A percentile compares a stretch with the other conserved stretches of the same genome.
Evolutionary conservation across 2,797 vertebrate genomes (phyloP).

Genomic region (Pseudomugil gertrudae): DNA sequence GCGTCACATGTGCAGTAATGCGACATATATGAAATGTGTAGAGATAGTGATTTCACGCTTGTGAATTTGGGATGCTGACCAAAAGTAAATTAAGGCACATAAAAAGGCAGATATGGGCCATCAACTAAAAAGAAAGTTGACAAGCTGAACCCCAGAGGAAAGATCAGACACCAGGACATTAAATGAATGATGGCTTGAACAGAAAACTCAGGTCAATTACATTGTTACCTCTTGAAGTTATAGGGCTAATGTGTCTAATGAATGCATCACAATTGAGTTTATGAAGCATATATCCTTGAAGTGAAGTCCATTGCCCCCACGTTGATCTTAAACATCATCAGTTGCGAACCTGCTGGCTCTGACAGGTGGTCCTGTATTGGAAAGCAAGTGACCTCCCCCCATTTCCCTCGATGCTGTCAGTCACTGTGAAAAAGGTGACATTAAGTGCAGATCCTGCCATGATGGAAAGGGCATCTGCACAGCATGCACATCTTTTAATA

Average conservation of each 20-base stretch:
- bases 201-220: constrained; percentile 65
- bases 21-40: constrained; percentile 42
- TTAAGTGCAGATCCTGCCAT: constrained; percentile 61
- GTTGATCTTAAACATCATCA: constrained; percentile 64
- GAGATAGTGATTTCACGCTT: constrained; percentile 40
- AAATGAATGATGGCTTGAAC: constrained; percentile 55
- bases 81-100: constrained; percentile 53
- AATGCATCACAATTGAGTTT: constrained; percentile 58
- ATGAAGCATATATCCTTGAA: constrained; percentile 66
- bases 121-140: constrained; percentile 44
- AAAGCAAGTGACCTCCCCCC: constrained; percentile 46
- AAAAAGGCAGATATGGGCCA: constrained; percentile 40
- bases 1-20: constrained; percentile 61
- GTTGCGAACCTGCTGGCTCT: constrained; percentile 47
- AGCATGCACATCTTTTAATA: constrained; percentile 71
- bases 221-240: constrained; percentile 58
- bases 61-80: constrained; percentile 40
- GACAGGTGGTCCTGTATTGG: constrained; percentile 69
- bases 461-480: constrained; percentile 72
- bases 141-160: constrained; percentile 41
- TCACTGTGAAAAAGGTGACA: constrained; percentile 71
- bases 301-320: constrained; percentile 62
- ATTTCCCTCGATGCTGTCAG: constrained; percentile 58
- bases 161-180: constrained; percentile 32
- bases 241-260: constrained; percentile 67